Conservation (phyloP, 2,888 invertebrate genomes). For the Corbicula japonica region DNA sequence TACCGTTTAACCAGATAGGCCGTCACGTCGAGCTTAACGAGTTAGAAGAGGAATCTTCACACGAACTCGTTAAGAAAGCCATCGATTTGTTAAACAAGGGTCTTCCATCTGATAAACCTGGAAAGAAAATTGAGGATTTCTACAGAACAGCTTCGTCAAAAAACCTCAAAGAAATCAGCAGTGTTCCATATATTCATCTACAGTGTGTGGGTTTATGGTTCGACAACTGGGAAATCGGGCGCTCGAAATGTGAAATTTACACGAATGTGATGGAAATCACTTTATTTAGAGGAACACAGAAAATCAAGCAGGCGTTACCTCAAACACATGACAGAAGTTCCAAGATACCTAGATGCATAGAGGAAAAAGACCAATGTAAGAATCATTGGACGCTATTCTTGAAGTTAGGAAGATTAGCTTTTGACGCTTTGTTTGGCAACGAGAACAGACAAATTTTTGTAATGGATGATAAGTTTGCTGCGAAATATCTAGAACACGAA, state of each 20-base stretch:
- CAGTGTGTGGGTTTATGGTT: conserved; percentile 4
- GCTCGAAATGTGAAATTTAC: conserved; percentile 5
- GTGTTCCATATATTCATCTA: background rate
- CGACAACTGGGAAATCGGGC: background rate
- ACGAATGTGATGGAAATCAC: background rate
- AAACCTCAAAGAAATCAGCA: background rate
- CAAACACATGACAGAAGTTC: background rate
- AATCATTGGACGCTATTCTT: background rate
- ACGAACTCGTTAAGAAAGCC: background rate
- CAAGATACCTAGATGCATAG: background rate
- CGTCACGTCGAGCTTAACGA: background rate
- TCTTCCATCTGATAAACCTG: background rate
- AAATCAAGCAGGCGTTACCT: background rate
- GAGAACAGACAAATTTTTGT: background rate
- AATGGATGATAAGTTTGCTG: background rate
- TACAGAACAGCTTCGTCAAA: background rate
- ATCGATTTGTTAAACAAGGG: background rate
- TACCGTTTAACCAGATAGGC: background rate
- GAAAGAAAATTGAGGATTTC: conserved; percentile 1
- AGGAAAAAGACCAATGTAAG: background rate
- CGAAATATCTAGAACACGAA: background rate
- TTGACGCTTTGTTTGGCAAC: background rate
- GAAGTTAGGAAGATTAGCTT: background rate
- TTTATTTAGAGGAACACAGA: background rate
- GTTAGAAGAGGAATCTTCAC: background rate